phyloP scores from a whole-genome alignment of 2,797 vertebrate species.

The Mus caroli region DNA sequence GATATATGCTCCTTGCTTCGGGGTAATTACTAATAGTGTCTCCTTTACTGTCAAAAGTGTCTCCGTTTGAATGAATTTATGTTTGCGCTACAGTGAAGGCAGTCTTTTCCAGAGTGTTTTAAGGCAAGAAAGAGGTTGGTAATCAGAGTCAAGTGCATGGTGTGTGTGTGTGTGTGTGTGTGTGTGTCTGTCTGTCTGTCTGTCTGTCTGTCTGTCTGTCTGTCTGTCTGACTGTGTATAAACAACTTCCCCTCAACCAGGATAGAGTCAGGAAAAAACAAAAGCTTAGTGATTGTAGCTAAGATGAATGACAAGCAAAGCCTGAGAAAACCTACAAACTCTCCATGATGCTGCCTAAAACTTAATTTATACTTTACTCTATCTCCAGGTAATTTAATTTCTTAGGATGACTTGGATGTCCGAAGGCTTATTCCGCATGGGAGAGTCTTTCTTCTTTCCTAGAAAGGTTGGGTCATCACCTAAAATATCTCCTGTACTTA shows the following conservation, averaged over 20 bases:
- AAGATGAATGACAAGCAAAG: background rate
- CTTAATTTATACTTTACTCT: conserved; percentile 10
- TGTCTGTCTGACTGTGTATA: background rate
- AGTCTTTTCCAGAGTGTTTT: background rate
- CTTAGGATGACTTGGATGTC: background rate
- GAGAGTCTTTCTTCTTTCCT: conserved; percentile 13
- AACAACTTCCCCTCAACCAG: background rate
- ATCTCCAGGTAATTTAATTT: conserved; percentile 28
- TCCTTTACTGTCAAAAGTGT: background rate
- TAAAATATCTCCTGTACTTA: background rate
- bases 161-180: background rate
- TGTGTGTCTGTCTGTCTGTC: background rate
- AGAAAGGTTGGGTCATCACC: background rate
- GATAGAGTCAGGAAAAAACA: background rate
- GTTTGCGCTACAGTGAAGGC: background rate
- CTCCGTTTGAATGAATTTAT: background rate
- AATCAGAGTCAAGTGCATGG: background rate
- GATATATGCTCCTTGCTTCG: background rate
- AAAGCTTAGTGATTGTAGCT: background rate
- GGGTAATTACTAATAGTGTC: background rate
- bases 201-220: background rate
- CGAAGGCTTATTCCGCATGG: background rate
- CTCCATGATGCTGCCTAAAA: background rate
- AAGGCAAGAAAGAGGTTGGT: background rate
- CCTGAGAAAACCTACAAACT: background rate